These are phyloP conservation scores for Neolamprologus longior DNA, from an alignment of 2,113 vertebrate genomes.

Conservation along the genomic window DNA sequence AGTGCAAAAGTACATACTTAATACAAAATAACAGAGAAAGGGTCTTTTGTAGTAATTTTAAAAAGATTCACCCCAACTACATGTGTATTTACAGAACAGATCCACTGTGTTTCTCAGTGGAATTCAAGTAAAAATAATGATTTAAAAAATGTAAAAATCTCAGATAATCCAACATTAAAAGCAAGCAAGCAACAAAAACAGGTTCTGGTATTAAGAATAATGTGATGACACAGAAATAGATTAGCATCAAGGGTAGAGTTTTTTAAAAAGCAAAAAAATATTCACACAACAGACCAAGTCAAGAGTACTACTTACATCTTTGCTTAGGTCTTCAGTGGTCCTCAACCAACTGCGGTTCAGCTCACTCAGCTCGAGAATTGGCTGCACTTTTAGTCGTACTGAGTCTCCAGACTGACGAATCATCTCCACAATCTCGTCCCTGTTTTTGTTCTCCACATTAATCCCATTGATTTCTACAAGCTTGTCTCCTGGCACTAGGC, in stretches of 20 bases:
- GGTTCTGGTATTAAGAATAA: neutral
- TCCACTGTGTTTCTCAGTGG: neutral
- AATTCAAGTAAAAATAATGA: neutral
- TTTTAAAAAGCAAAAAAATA: neutral
- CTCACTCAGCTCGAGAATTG: slow-evolving; percentile 93
- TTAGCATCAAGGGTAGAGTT: neutral
- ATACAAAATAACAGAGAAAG: neutral
- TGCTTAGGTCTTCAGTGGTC: slow-evolving; percentile 64
- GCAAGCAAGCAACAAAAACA: neutral
- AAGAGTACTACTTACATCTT: slow-evolving; percentile 78
- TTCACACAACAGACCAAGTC: neutral
- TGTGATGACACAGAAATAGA: neutral
- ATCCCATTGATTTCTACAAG: slow-evolving; percentile 90
- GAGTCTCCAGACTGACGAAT: slow-evolving; percentile 92
- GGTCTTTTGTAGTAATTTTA: neutral
- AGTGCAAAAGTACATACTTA: neutral
- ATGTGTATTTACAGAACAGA: neutral
- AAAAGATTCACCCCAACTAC: neutral
- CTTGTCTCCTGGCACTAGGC: slow-evolving; percentile 89
- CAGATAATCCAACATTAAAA: neutral
- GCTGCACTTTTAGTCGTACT: slow-evolving; percentile 89
- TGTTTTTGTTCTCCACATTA: slow-evolving; percentile 87
- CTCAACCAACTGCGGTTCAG: slow-evolving; percentile 88
- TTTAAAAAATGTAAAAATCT: neutral
- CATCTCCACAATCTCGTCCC: slow-evolving; percentile 98